Conservation (phyloP, 2,113 vertebrate species). For the Nibea coibor region DNA sequence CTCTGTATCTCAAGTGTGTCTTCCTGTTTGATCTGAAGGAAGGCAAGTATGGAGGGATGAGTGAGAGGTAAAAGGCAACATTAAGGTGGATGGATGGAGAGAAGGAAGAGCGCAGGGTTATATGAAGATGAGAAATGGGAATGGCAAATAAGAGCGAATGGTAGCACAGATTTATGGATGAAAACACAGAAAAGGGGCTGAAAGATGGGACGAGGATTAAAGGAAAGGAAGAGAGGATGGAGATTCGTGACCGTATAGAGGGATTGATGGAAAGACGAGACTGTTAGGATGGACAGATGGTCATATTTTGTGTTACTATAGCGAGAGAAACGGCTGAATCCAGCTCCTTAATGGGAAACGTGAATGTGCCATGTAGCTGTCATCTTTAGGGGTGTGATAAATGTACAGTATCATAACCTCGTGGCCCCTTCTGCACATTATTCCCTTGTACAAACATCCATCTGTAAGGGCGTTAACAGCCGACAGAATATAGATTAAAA, state of each 20-base stretch:
- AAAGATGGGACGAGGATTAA: background rate
- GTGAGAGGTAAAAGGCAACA: background rate
- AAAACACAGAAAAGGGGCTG: background rate
- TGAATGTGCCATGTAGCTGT: constrained; percentile 56
- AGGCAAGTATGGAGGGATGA: background rate
- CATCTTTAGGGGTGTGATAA: constrained; percentile 61
- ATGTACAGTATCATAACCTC: constrained; percentile 59
- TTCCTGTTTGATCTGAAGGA: constrained; percentile 30
- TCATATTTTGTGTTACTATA: background rate
- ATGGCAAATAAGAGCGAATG: no score
- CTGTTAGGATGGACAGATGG: constrained; percentile 3
- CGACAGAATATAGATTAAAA: constrained; percentile 52
- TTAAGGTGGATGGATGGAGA: background rate
- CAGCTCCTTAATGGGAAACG: constrained; percentile 38
- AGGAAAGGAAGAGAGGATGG: background rate
- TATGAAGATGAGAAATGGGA: background rate
- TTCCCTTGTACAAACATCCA: constrained; percentile 51
- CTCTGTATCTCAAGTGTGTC: background rate
- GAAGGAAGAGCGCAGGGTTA: background rate
- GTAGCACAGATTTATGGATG: background rate
- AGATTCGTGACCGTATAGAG: background rate
- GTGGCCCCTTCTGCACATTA: constrained; percentile 27
- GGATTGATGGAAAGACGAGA: background rate
- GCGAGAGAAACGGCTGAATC: constrained; percentile 15
- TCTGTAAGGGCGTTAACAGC: constrained; percentile 30